A percentile compares a stretch with the other conserved stretches of the same genome.
Evolutionary conservation across 2,797 vertebrate genomes (phyloP).

Genomic region (Oreortyx pictus): DNA sequence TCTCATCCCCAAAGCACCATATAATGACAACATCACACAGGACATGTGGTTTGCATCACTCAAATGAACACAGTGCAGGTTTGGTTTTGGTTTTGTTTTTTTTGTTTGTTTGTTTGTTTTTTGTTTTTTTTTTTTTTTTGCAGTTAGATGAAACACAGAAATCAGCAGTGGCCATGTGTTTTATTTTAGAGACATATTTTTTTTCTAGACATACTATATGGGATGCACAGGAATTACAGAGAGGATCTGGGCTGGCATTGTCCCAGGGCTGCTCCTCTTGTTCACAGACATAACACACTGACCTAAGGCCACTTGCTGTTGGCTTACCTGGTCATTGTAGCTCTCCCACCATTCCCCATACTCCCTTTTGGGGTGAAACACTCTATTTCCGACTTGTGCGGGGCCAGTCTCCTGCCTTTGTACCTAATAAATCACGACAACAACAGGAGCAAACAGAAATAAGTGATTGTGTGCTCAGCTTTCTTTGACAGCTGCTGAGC

Average conservation of each 20-base stretch:
- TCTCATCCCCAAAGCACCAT: constrained; percentile 41
- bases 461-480: constrained; percentile 78
- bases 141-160: constrained; percentile 55
- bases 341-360: constrained; percentile 87
- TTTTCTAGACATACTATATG: constrained; percentile 42
- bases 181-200: neutral
- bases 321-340: constrained; percentile 86
- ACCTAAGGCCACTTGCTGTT: constrained; percentile 74
- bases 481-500: constrained; percentile 44
- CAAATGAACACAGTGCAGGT: neutral
- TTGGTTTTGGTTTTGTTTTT: neutral
- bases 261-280: constrained; percentile 61
- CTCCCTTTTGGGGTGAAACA: constrained; percentile 87
- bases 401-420: constrained; percentile 86
- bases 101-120: neutral
- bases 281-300: constrained; percentile 77
- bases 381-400: constrained; percentile 86
- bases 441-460: constrained; percentile 85
- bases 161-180: constrained; percentile 18
- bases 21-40: constrained; percentile 51
- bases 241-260: constrained; percentile 58
- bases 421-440: constrained; percentile 85
- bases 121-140: neutral
- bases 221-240: constrained; percentile 56
- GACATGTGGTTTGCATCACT: constrained; percentile 67